Conservation (phyloP, 2,797 vertebrate species). For the Acestrorhynchus altus region DNA sequence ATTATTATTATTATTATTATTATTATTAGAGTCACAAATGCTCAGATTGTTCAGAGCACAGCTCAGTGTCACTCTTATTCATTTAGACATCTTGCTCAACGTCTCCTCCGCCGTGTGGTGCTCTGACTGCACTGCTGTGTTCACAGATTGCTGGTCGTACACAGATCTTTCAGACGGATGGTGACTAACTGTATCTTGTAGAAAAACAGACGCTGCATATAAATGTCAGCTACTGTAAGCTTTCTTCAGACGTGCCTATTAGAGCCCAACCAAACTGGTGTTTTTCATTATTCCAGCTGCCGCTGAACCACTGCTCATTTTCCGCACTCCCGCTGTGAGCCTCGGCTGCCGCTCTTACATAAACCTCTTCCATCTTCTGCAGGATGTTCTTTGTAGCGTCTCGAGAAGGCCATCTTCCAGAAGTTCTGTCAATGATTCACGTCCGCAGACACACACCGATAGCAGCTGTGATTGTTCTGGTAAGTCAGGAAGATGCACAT, state of each 20-base stretch:
- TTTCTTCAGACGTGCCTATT: background rate
- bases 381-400: conserved; percentile 96
- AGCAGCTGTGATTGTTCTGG: conserved; percentile 93
- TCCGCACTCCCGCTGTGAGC: background rate
- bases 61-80: background rate
- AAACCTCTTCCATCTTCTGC: conserved; percentile 47
- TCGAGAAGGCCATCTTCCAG: conserved; percentile 95
- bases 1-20: too few species aligned
- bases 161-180: background rate
- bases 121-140: background rate
- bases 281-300: background rate
- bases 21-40: too few species aligned
- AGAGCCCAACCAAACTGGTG: background rate
- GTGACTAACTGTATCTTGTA: background rate
- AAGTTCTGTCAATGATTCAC: conserved; percentile 97
- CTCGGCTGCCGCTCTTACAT: background rate
- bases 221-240: background rate
- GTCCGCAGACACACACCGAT: conserved; percentile 92
- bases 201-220: background rate
- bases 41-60: too few species aligned
- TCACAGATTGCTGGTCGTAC: background rate
- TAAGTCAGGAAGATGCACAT: conserved; percentile 70
- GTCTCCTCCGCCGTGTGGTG: background rate
- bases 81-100: too few species aligned
- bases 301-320: background rate